phyloP scores from a whole-genome alignment of 2,797 vertebrate species.

The Sebastes vulpes region DNA sequence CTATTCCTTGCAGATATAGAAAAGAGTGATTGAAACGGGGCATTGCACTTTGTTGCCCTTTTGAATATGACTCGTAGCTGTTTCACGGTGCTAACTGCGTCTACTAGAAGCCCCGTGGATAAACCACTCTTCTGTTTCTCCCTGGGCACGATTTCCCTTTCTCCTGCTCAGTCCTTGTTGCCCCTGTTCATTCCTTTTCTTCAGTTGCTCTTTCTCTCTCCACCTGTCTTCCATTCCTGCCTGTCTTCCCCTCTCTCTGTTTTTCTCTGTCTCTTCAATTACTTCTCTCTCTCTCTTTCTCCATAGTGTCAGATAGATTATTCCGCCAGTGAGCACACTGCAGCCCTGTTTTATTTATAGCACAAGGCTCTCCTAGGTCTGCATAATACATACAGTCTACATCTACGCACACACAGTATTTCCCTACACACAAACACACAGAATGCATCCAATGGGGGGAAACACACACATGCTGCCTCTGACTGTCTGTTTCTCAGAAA shows the following conservation, averaged over 20 bases:
- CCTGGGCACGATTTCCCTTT: background rate
- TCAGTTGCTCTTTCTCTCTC: slow-evolving; percentile 16
- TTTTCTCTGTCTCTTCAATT: slow-evolving; percentile 46
- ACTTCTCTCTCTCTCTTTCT: slow-evolving; percentile 49
- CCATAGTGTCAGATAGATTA: slow-evolving; percentile 86
- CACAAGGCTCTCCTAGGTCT: slow-evolving; percentile 81
- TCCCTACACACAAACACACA: slow-evolving; percentile 31
- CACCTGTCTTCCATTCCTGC: slow-evolving; percentile 15
- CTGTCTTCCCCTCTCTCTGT: background rate
- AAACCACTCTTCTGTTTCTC: background rate
- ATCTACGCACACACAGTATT: slow-evolving; percentile 43
- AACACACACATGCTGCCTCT: slow-evolving; percentile 17
- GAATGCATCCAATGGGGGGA: slow-evolving; percentile 23
- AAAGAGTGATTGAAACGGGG: background rate
- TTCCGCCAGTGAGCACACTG: slow-evolving; percentile 83
- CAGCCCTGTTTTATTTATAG: slow-evolving; percentile 88
- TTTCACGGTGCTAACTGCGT: slow-evolving; percentile 25
- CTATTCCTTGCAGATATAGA: background rate
- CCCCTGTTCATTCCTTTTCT: slow-evolving; percentile 6
- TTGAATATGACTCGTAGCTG: slow-evolving; percentile 18
- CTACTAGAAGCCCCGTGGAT: slow-evolving; percentile 9
- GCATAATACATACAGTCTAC: slow-evolving; percentile 84
- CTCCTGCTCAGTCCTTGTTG: background rate
- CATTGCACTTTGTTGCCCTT: slow-evolving; percentile 14
- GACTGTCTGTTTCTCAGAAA: slow-evolving; percentile 39